phyloP scores from a whole-genome alignment of 2,797 vertebrate species.

The Eospalax fontanierii region DNA sequence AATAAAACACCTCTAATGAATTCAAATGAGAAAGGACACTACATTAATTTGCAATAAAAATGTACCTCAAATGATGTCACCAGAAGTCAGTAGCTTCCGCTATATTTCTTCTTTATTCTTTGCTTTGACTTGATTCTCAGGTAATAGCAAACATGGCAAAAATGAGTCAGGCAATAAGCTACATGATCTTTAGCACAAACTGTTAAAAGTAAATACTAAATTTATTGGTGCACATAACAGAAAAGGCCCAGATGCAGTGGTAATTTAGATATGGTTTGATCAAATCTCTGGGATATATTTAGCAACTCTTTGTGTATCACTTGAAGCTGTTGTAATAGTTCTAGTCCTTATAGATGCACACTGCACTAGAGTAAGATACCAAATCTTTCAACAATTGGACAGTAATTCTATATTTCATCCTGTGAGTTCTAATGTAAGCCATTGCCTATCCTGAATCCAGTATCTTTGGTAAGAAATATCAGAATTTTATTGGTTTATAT shows the following conservation, averaged over 20 bases:
- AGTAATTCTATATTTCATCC: conserved; percentile 29
- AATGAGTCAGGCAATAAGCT: conserved; percentile 37
- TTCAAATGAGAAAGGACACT: conserved; percentile 53
- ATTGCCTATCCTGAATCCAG: background rate
- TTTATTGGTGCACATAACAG: conserved; percentile 36
- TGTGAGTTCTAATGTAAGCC: background rate
- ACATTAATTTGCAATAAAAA: conserved; percentile 49
- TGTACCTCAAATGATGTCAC: background rate
- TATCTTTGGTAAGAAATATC: background rate
- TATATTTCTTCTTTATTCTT: conserved; percentile 48
- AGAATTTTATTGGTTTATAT: background rate
- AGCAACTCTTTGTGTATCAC: conserved; percentile 24
- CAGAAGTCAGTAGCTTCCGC: background rate
- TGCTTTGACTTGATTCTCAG: conserved; percentile 45
- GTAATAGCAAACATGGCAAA: conserved; percentile 47
- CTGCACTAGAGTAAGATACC: background rate
- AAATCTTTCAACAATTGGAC: background rate
- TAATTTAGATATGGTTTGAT: conserved; percentile 29
- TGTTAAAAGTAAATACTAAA: conserved; percentile 29
- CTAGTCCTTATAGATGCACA: background rate
- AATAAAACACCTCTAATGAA: conserved; percentile 49
- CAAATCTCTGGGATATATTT: conserved; percentile 40
- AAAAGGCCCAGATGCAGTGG: background rate
- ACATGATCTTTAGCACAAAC: conserved; percentile 17
- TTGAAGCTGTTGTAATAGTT: background rate